Evolutionary conservation across 1,140 invertebrate species (phyloP).

Genomic region (Cylas formicarius): DNA sequence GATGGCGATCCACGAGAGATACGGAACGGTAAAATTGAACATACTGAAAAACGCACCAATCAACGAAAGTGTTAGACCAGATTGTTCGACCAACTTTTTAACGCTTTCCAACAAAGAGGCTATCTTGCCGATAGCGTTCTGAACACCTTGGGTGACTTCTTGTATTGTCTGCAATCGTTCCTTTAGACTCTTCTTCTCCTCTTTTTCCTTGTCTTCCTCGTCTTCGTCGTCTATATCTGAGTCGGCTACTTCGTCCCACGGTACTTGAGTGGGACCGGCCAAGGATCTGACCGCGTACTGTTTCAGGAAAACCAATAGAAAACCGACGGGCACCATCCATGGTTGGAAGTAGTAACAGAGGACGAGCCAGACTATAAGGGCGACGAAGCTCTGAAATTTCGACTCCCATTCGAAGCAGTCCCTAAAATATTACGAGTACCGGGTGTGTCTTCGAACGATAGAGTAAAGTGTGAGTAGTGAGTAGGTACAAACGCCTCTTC

Average conservation of each 20-base stretch:
- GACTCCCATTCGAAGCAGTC: conserved; percentile 98
- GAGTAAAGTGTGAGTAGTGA: no score
- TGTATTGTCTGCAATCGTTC: conserved; percentile 90
- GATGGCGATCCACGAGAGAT: conserved; percentile 89
- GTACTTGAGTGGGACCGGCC: conserved; percentile 46
- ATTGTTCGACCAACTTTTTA: conserved; percentile 69
- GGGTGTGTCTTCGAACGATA: no score
- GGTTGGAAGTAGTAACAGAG: conserved; percentile 79
- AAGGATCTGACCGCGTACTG: conserved; percentile 56
- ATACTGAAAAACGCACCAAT: conserved; percentile 54
- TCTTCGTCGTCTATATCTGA: conserved; percentile 58
- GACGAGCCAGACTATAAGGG: conserved; percentile 76
- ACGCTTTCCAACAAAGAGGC: conserved; percentile 87
- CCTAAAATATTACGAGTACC: conserved; percentile 52
- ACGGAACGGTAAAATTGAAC: conserved; percentile 96
- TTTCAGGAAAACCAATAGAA: conserved; percentile 71
- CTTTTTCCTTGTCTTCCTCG: conserved; percentile 68
- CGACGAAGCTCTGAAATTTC: conserved; percentile 76
- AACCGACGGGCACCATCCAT: conserved; percentile 74
- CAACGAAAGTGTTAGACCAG: background rate
- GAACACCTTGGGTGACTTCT: conserved; percentile 90
- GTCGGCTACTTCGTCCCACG: conserved; percentile 74
- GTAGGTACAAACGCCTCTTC: no score
- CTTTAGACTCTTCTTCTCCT: conserved; percentile 93
- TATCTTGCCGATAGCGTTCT: conserved; percentile 88